Base-by-base conservation (phyloP, 2,888 invertebrate genomes). In the Leucoma salicis region DNA sequence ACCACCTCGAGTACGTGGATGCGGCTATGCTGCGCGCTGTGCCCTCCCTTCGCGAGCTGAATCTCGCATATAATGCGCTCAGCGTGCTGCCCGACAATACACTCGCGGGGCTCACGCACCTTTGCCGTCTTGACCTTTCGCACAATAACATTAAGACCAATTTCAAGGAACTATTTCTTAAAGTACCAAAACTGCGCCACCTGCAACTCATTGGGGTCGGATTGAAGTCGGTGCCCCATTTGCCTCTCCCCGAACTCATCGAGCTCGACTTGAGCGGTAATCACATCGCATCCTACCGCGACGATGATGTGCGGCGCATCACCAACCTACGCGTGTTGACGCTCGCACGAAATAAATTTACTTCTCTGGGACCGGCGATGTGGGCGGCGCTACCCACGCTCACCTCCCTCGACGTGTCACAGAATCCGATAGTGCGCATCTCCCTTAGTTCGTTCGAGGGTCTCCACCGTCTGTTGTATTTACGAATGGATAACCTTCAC, bases 51-150 rank as follows among this genome's bases (percentile, higher is more conserved):
- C 92, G 94, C 35, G 92, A 93, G 53, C 85, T 96, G 21, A 93
- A 94, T 69, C 78, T 96, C 44, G 93, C 94, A 2, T 90, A 89
- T 54, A 96, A 96, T 74, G 92, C 93, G 50, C 90, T 96, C 34
- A 94, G 94, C 0, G 94, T 95, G 42, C 82, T 96, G 31, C 94
- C 95, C 0, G 96, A 96, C 70, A 95, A 95, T 69, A 95, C 95
- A 1, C 95, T 96, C 65, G 93, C 93, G 1, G 93, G 94, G 41
- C 83, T 96, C 13, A 91, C 93, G 25, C 92, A 93, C 53, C 87
- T 96, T 35, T 91, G 94, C 49, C 91, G 92, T 42, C 83, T 96
- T 39, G 95, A 96, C 69, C 84, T 96, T 10, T 94, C 95, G 25
- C 91, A 92, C 37, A 96, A 96, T 76, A 90, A 92, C 1, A 83